These are phyloP conservation scores for Salvelinus namaycush DNA, from an alignment of 2,113 vertebrate genomes.

Conservation along the genomic window DNA sequence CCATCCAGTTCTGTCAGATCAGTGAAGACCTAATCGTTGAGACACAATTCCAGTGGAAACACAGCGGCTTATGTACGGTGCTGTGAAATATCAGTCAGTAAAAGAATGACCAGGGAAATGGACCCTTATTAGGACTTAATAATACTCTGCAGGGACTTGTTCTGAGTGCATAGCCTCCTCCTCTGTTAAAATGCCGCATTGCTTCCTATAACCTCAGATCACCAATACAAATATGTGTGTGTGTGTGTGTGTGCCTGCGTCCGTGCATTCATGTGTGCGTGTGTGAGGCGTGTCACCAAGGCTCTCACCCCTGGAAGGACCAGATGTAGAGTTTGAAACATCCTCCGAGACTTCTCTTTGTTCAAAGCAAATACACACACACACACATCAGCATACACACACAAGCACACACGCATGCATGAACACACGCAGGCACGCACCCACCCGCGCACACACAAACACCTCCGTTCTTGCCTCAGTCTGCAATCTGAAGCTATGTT, in stretches of 20 bases:
- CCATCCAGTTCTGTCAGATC: background rate
- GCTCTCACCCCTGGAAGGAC: background rate
- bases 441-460: constrained; percentile 17
- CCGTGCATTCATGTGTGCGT: background rate
- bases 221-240: no score
- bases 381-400: no score
- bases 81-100: constrained; percentile 26
- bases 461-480: constrained; percentile 43
- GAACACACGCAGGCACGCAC: no score
- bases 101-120: constrained; percentile 34
- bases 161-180: constrained; percentile 14
- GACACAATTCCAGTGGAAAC: constrained; percentile 16
- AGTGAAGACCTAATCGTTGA: background rate
- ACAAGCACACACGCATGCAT: no score
- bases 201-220: constrained; percentile 30
- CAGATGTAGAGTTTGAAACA: constrained; percentile 6
- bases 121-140: constrained; percentile 36
- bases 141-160: constrained; percentile 25
- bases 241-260: no score
- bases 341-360: background rate
- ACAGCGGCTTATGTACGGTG: constrained; percentile 17
- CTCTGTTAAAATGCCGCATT: background rate
- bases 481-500: constrained; percentile 59
- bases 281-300: background rate
- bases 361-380: no score